phyloP scores from a whole-genome alignment of 2,888 invertebrate genomes.

The Octonoba sinensis region DNA sequence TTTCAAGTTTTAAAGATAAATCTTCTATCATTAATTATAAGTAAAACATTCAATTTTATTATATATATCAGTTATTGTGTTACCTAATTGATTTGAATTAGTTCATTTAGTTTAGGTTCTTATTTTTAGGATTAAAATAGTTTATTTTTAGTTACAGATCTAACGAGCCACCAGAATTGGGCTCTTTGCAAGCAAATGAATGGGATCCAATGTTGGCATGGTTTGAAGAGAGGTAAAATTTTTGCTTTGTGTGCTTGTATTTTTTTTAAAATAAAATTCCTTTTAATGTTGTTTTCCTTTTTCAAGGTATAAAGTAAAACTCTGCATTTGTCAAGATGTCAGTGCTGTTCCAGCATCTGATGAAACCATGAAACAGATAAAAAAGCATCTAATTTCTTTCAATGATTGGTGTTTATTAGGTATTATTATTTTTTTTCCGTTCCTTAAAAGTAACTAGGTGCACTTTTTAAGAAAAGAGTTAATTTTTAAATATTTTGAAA shows the following conservation, averaged over 20 bases:
- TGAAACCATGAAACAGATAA: conserved; percentile 79
- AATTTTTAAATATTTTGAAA: no score
- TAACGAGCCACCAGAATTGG: conserved; percentile 81
- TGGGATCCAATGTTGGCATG: conserved; percentile 93
- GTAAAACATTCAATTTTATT: no score
- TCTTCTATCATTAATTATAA: no score
- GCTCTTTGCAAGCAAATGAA: conserved; percentile 81
- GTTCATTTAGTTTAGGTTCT: no score
- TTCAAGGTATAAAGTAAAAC: conserved; percentile 48
- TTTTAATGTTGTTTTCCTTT: neutral
- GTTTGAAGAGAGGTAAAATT: conserved; percentile 81
- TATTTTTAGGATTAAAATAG: no score
- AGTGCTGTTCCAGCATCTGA: conserved; percentile 73
- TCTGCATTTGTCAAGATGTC: conserved; percentile 46
- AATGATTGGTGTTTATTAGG: conserved; percentile 86
- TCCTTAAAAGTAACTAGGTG: no score
- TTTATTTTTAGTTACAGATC: conserved; percentile 70
- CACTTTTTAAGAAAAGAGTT: no score
- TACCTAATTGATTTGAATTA: no score
- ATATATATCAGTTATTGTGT: no score
- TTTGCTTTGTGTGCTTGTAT: neutral
- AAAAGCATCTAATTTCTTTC: conserved; percentile 84
- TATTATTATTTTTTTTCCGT: conserved; percentile 70
- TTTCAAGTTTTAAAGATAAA: no score
- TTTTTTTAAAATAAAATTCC: neutral